Percentiles rank a stretch among this genome's conserved stretches.
These are phyloP conservation scores for Ectobius pallidus DNA, from an alignment of 2,888 invertebrate genomes.

Conservation along the genomic window DNA sequence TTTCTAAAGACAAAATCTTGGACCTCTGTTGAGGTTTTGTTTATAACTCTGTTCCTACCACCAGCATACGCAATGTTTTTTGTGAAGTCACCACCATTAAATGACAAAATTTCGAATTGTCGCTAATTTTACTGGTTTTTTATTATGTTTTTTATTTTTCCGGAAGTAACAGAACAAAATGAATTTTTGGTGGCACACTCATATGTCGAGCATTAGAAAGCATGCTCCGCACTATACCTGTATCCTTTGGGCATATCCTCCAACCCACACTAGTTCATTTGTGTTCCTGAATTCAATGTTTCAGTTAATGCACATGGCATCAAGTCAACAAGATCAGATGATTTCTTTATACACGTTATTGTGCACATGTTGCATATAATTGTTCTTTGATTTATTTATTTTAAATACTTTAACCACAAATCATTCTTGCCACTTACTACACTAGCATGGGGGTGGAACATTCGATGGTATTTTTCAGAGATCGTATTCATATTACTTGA, in stretches of 20 bases:
- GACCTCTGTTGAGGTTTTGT: too few species aligned
- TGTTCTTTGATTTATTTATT: constrained; percentile 38
- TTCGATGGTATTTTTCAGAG: too few species aligned
- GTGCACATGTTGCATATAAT: constrained; percentile 36
- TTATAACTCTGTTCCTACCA: too few species aligned
- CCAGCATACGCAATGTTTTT: neutral
- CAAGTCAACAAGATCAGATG: neutral
- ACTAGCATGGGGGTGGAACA: too few species aligned
- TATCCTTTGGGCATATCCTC: constrained; percentile 60
- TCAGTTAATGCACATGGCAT: neutral
- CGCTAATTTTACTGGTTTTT: too few species aligned
- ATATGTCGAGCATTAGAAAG: constrained; percentile 48
- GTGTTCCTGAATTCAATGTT: neutral
- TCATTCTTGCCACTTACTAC: constrained; percentile 4
- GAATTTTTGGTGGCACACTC: constrained; percentile 32
- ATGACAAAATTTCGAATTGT: too few species aligned
- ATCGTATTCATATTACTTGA: too few species aligned
- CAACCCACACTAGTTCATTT: constrained; percentile 57
- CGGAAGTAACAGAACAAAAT: too few species aligned
- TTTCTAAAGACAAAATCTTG: too few species aligned
- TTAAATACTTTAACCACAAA: constrained; percentile 14
- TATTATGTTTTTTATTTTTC: too few species aligned
- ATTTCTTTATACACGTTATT: constrained; percentile 34
- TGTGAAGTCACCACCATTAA: neutral
- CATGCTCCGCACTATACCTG: constrained; percentile 56